phyloP scores from a whole-genome alignment of 2,888 invertebrate species.

The Nomada ruficornis region DNA sequence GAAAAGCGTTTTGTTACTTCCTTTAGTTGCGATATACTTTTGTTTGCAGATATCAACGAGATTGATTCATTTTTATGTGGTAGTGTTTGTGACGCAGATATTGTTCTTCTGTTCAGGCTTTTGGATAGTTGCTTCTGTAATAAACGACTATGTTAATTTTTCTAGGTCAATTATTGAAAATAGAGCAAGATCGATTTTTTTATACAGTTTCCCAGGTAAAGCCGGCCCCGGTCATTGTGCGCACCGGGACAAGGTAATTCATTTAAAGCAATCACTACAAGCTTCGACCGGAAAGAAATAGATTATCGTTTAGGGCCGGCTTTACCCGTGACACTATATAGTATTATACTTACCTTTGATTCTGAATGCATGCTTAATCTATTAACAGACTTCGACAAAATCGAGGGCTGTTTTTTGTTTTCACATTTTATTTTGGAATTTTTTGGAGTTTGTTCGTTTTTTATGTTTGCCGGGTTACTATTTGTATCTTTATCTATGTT shows the following conservation, averaged over 20 bases:
- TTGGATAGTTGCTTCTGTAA: constrained; percentile 52
- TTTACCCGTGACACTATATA: too few relatives aligned
- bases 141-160: constrained; percentile 6
- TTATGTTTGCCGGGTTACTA: constrained; percentile 25
- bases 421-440: constrained; percentile 34
- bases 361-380: constrained; percentile 47
- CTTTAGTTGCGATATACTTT: constrained; percentile 57
- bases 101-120: constrained; percentile 65
- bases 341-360: constrained; percentile 48
- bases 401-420: constrained; percentile 12
- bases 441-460: constrained; percentile 11
- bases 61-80: constrained; percentile 29
- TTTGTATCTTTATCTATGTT: constrained; percentile 32
- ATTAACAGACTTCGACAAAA: constrained; percentile 29
- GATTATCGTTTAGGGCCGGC: too few relatives aligned
- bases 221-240: too few relatives aligned
- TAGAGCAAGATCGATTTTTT: background rate
- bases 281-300: too few relatives aligned
- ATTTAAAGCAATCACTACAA: too few relatives aligned
- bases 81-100: constrained; percentile 57
- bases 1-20: constrained; percentile 73
- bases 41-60: constrained; percentile 46
- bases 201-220: too few relatives aligned
- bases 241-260: too few relatives aligned
- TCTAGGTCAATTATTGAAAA: constrained; percentile 4